Conservation (phyloP, 2,113 vertebrate species). For the Phalacrocorax brasilianus region DNA sequence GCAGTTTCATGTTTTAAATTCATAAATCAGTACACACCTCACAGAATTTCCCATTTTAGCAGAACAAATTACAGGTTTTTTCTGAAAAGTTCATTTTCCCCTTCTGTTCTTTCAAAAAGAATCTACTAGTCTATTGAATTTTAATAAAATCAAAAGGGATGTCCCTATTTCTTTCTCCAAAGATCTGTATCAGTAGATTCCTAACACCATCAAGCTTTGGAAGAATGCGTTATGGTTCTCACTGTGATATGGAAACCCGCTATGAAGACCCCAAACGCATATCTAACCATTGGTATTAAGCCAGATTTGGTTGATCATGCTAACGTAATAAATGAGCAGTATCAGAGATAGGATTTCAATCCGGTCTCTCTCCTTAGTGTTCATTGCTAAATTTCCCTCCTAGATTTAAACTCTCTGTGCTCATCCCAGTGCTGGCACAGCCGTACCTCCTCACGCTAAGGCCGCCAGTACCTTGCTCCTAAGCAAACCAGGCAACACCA, state of each 20-base stretch:
- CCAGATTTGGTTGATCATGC: not conserved
- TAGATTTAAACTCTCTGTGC: not conserved
- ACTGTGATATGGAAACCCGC: not conserved
- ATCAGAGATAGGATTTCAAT: not conserved
- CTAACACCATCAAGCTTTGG: not conserved
- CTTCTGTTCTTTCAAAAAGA: not conserved
- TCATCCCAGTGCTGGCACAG: rapidly evolving
- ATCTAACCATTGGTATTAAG: not conserved
- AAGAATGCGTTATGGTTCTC: not conserved
- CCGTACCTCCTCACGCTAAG: not conserved
- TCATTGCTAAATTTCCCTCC: not conserved
- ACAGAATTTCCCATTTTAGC: not conserved
- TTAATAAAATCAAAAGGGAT: not conserved
- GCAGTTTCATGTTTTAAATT: not conserved
- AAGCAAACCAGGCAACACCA: not conserved
- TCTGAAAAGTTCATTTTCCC: not conserved
- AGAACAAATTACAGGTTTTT: not conserved
- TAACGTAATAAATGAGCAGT: not conserved
- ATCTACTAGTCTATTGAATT: not conserved
- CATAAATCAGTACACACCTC: not conserved
- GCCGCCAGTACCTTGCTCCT: not conserved
- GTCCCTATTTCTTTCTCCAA: not conserved
- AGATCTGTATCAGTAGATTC: not conserved
- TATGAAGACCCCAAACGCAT: not conserved
- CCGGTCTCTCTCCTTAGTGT: not conserved